These are phyloP conservation scores for Podarcis siculus DNA, from an alignment of 2,797 vertebrate species.

Conservation along the genomic window DNA sequence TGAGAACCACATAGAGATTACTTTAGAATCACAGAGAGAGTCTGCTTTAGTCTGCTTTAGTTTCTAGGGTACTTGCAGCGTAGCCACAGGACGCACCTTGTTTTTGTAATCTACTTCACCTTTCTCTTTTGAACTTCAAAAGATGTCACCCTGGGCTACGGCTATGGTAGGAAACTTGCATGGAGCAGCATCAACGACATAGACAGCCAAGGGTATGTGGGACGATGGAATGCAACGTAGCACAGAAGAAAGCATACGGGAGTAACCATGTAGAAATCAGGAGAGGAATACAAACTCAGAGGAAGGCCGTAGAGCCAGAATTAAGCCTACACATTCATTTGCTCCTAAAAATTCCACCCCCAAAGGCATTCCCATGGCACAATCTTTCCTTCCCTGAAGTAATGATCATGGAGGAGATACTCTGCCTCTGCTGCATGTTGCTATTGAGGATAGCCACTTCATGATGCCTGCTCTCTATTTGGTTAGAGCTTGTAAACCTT, in stretches of 20 bases:
- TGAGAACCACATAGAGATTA: neutral
- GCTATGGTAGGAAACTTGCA: neutral
- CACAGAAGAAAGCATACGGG: neutral
- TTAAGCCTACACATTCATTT: neutral
- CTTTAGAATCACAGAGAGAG: neutral
- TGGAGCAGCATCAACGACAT: neutral
- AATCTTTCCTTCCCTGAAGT: neutral
- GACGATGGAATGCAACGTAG: neutral
- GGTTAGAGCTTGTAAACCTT: slow-evolving; percentile 1
- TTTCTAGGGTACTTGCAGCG: neutral
- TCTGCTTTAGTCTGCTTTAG: neutral
- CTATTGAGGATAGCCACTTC: neutral
- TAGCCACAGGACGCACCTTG: neutral
- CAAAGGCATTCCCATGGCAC: neutral
- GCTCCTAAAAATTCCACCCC: neutral
- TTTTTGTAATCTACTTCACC: neutral
- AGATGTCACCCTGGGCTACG: neutral
- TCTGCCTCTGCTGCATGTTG: neutral
- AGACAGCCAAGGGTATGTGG: neutral
- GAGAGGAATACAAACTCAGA: neutral
- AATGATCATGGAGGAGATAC: neutral
- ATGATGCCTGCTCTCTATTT: neutral
- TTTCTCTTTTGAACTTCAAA: slow-evolving; percentile 2
- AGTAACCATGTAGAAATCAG: neutral
- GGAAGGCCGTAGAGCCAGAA: neutral